Evolutionary conservation across 2,797 vertebrate genomes (phyloP).

Genomic region (Carcharodon carcharias): DNA sequence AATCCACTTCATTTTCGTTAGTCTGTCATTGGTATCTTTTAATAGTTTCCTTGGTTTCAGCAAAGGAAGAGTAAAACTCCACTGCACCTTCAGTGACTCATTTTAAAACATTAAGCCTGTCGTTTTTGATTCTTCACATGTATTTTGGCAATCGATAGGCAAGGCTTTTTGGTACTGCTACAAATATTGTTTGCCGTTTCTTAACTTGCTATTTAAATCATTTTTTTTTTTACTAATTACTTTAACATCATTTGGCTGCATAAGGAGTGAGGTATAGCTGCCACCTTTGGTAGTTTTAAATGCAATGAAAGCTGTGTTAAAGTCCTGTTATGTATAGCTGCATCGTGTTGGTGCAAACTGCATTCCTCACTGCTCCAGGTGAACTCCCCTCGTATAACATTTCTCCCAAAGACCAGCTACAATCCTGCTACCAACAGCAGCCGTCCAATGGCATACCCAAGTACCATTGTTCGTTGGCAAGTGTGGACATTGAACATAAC

Average conservation of each 20-base stretch:
- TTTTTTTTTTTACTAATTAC: not conserved
- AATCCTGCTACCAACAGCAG: too few relatives aligned
- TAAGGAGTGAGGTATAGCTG: not conserved
- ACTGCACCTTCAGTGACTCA: not conserved
- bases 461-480: too few relatives aligned
- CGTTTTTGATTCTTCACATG: not conserved
- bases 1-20: not conserved
- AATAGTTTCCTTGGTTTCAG: not conserved
- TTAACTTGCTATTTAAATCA: not conserved
- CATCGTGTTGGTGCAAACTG: too few relatives aligned
- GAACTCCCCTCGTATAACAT: too few relatives aligned
- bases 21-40: not conserved
- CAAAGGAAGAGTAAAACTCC: not conserved
- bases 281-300: not conserved
- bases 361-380: too few relatives aligned
- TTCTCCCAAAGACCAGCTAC: too few relatives aligned
- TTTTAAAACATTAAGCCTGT: not conserved
- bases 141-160: not conserved
- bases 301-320: not conserved
- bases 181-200: not conserved
- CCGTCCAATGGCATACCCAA: too few relatives aligned
- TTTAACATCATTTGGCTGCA: not conserved
- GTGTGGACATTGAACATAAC: too few relatives aligned
- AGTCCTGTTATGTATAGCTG: too few relatives aligned
- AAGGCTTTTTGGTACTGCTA: not conserved